phyloP scores from a whole-genome alignment of 1,140 invertebrate genomes.

The Subanguina moxae region DNA sequence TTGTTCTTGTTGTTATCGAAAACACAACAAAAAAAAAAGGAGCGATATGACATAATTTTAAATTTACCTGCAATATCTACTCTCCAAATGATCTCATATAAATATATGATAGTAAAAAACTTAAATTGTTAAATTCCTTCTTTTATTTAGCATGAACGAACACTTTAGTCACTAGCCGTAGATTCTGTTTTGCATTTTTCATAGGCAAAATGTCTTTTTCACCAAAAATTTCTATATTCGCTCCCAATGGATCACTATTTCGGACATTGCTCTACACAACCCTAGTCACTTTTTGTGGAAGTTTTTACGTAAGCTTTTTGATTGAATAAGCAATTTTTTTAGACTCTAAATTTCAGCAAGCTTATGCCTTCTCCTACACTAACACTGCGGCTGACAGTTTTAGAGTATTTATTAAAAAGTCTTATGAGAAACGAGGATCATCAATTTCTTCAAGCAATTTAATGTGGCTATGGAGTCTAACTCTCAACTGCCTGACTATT shows the following conservation, averaged over 20 bases:
- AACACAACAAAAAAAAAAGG: too few relatives aligned
- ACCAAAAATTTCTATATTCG: neutral
- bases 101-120: too few relatives aligned
- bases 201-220: too few relatives aligned
- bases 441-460: neutral
- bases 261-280: neutral
- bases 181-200: too few relatives aligned
- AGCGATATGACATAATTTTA: too few relatives aligned
- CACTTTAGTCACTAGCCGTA: too few relatives aligned
- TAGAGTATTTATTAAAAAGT: neutral
- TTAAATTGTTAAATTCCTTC: too few relatives aligned
- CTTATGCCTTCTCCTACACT: neutral
- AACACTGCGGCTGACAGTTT: neutral
- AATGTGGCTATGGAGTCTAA: neutral
- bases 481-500: neutral
- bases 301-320: neutral
- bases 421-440: neutral
- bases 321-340: neutral
- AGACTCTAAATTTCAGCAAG: neutral
- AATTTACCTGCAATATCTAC: too few relatives aligned
- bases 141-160: too few relatives aligned
- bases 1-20: too few relatives aligned
- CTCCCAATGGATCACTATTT: neutral
- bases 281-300: neutral
- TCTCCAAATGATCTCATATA: too few relatives aligned